A percentile compares a stretch with the other conserved stretches of the same genome.
These are phyloP conservation scores for Eilema griseolum DNA, from an alignment of 2,888 invertebrate species.

Conservation along the genomic window DNA sequence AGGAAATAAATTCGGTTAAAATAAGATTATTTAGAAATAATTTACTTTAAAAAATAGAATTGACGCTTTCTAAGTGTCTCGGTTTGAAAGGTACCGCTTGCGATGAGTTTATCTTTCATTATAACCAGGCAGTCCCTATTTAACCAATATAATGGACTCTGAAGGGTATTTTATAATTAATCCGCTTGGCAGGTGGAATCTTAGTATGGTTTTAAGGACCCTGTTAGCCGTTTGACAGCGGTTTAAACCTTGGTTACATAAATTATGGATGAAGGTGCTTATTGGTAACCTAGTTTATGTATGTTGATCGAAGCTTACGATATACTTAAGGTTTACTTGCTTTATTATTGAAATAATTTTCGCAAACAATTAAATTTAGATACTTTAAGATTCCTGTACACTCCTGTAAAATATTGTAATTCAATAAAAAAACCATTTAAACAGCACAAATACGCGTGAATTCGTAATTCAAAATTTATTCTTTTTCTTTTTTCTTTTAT, in stretches of 20 bases:
- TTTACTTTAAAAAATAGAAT: not conserved
- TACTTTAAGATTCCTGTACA: too few species aligned
- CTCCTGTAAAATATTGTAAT: too few species aligned
- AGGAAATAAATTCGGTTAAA: not conserved
- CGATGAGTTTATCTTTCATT: conserved; percentile 8
- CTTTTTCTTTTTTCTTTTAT: too few species aligned
- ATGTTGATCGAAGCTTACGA: not conserved
- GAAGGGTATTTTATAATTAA: conserved; percentile 10
- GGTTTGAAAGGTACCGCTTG: not conserved
- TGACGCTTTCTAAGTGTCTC: not conserved
- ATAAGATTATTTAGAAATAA: not conserved
- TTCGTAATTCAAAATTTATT: too few species aligned
- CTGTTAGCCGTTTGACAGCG: not conserved
- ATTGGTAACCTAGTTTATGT: not conserved
- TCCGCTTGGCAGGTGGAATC: conserved; percentile 6
- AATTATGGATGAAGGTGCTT: conserved; percentile 3
- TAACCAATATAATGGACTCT: not conserved
- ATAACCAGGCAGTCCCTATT: not conserved
- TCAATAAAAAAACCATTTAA: too few species aligned
- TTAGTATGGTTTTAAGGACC: conserved; percentile 2
- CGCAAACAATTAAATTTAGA: not conserved
- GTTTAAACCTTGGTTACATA: not conserved
- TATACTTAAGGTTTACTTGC: not conserved
- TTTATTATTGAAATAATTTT: not conserved
- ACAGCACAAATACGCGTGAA: too few species aligned